Evolutionary conservation across 2,888 invertebrate genomes (phyloP).

Genomic region (Elmis aenea): DNA sequence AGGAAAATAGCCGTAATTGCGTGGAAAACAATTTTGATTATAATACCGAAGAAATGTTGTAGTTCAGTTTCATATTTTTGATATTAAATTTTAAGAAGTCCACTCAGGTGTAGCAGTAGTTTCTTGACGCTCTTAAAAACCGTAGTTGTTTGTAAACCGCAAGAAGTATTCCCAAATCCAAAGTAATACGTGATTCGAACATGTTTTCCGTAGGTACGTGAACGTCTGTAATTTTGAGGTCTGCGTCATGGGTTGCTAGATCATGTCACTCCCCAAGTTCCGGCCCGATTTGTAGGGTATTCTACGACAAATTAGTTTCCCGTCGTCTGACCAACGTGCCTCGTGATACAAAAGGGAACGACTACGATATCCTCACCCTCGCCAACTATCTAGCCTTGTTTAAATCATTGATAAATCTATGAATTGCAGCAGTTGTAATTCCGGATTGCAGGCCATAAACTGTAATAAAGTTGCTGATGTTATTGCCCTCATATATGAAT

Average conservation of each 20-base stretch:
- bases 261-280: constrained; percentile 34
- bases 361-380: constrained; percentile 13
- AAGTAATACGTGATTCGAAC: background rate
- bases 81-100: too few relatives aligned
- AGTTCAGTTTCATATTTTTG: too few relatives aligned
- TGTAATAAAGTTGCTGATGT: constrained; percentile 4
- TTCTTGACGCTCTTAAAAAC: too few relatives aligned
- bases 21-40: background rate
- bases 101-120: too few relatives aligned
- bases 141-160: too few relatives aligned
- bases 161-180: too few relatives aligned
- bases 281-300: constrained; percentile 32
- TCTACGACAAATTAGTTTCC: constrained; percentile 38
- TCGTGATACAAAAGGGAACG: constrained; percentile 15
- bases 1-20: constrained; percentile 2
- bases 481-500: too few relatives aligned
- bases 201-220: constrained; percentile 1
- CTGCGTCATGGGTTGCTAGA: constrained; percentile 26
- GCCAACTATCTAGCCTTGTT: constrained; percentile 13
- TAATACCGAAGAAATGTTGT: background rate
- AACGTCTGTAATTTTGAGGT: constrained; percentile 27
- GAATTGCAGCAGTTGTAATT: constrained; percentile 11
- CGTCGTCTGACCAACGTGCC: constrained; percentile 19
- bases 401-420: constrained; percentile 20
- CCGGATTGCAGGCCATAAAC: constrained; percentile 13